Conservation (phyloP, 2,113 vertebrate species). For the Colistium nudipinnis region DNA sequence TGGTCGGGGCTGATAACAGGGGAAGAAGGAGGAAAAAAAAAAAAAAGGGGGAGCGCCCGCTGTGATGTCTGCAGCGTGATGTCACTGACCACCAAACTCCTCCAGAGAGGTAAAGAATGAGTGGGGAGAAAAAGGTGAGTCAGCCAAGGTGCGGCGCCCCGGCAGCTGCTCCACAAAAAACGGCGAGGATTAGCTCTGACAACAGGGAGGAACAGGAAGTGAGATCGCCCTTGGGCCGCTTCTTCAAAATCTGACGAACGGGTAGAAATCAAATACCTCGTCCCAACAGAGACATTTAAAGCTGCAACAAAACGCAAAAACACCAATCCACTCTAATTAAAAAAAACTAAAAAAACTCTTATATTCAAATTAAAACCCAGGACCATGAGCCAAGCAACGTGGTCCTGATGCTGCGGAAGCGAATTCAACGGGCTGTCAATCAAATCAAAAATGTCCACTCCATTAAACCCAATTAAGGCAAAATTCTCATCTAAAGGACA, state of each 20-base stretch:
- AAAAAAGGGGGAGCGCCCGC: too few relatives aligned
- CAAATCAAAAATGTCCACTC: too few relatives aligned
- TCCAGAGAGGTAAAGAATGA: neutral
- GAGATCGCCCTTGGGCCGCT: neutral
- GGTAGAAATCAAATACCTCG: neutral
- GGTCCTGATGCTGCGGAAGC: too few relatives aligned
- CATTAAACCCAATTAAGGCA: too few relatives aligned
- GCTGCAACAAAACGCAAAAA: neutral
- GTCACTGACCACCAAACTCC: constrained; percentile 24
- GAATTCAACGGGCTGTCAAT: too few relatives aligned
- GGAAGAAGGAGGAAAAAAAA: constrained; percentile 21
- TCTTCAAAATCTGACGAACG: neutral
- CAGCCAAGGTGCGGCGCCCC: neutral
- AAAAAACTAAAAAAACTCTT: too few relatives aligned
- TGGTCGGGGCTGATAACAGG: constrained; percentile 84
- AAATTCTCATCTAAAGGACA: too few relatives aligned
- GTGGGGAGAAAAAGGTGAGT: neutral
- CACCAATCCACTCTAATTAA: too few relatives aligned
- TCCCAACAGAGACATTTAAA: neutral
- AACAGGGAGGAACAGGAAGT: constrained; percentile 3
- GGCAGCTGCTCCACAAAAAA: neutral
- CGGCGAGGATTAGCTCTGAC: neutral
- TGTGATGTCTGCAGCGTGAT: constrained; percentile 34
- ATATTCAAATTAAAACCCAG: too few relatives aligned
- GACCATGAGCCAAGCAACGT: too few relatives aligned